Evolutionary conservation across 2,888 invertebrate species (phyloP).

Genomic region (Dicycla oo): DNA sequence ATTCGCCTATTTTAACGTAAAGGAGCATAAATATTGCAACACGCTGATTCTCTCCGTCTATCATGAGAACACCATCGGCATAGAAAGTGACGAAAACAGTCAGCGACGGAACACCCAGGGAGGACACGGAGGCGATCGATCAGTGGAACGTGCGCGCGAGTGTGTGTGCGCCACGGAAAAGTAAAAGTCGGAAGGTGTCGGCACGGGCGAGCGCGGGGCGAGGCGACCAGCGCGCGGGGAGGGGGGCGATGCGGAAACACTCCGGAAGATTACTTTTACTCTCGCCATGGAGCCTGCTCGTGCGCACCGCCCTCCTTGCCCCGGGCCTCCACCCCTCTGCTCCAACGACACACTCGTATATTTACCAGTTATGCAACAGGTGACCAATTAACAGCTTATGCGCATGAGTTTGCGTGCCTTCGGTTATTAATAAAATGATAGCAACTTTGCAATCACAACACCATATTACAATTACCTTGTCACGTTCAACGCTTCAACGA

Average conservation of each 20-base stretch:
- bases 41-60: neutral
- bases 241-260: slow-evolving; percentile 77
- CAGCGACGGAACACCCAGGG: slow-evolving; percentile 21
- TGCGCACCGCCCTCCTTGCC: slow-evolving; percentile 40
- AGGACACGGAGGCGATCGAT: slow-evolving; percentile 39
- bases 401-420: slow-evolving; percentile 29
- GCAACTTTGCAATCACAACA: slow-evolving; percentile 1
- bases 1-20: neutral
- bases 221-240: slow-evolving; percentile 41
- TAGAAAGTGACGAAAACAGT: slow-evolving; percentile 46
- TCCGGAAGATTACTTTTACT: slow-evolving; percentile 87
- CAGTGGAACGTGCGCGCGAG: slow-evolving; percentile 52
- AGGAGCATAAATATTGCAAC: neutral
- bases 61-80: slow-evolving; percentile 13
- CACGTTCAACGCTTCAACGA: neutral
- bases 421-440: slow-evolving; percentile 30
- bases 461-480: neutral
- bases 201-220: slow-evolving; percentile 49
- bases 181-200: slow-evolving; percentile 85
- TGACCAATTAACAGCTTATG: slow-evolving; percentile 37
- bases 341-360: slow-evolving; percentile 33
- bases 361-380: slow-evolving; percentile 54
- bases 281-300: slow-evolving; percentile 73
- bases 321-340: slow-evolving; percentile 6
- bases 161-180: slow-evolving; percentile 73